A percentile compares a stretch with the other conserved stretches of the same genome.
phyloP scores from a whole-genome alignment of 2,113 vertebrate species.

The Heterotilapia buettikoferi region DNA sequence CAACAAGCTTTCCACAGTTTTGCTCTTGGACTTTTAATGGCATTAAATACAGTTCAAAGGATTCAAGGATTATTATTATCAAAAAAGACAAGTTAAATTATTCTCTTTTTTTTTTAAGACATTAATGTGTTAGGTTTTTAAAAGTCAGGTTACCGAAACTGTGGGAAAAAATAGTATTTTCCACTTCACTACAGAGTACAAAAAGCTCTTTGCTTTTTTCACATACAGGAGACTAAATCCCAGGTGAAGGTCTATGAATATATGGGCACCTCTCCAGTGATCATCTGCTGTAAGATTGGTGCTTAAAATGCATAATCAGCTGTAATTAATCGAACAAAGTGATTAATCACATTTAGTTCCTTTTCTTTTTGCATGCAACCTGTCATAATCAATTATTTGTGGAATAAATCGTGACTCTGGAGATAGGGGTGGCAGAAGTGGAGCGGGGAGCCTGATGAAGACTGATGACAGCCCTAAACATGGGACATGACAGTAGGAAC shows the following conservation, averaged over 20 bases:
- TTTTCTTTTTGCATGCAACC: slow-evolving; percentile 81
- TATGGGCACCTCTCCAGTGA: slow-evolving; percentile 13
- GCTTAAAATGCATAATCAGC: slow-evolving; percentile 65
- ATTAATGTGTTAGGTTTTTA: background rate
- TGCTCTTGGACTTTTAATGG: slow-evolving; percentile 18
- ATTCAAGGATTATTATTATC: slow-evolving; percentile 18
- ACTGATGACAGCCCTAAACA: slow-evolving; percentile 87
- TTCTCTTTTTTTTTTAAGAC: background rate
- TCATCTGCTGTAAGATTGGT: slow-evolving; percentile 35
- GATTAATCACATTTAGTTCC: slow-evolving; percentile 89
- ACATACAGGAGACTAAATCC: background rate
- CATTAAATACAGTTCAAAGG: slow-evolving; percentile 1
- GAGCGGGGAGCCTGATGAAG: slow-evolving; percentile 84
- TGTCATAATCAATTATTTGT: slow-evolving; percentile 93
- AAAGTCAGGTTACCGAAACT: background rate
- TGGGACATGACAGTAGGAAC: slow-evolving; percentile 82
- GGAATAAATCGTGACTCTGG: slow-evolving; percentile 89
- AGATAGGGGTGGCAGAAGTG: slow-evolving; percentile 78
- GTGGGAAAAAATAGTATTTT: background rate
- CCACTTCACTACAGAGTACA: background rate
- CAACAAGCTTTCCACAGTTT: slow-evolving; percentile 34
- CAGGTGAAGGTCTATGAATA: slow-evolving; percentile 40
- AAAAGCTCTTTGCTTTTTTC: background rate
- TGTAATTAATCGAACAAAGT: slow-evolving; percentile 76
- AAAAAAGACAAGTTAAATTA: slow-evolving; percentile 19